Evolutionary conservation across 1,140 invertebrate genomes (phyloP).

Genomic region (Aphelinus atriplicis): DNA sequence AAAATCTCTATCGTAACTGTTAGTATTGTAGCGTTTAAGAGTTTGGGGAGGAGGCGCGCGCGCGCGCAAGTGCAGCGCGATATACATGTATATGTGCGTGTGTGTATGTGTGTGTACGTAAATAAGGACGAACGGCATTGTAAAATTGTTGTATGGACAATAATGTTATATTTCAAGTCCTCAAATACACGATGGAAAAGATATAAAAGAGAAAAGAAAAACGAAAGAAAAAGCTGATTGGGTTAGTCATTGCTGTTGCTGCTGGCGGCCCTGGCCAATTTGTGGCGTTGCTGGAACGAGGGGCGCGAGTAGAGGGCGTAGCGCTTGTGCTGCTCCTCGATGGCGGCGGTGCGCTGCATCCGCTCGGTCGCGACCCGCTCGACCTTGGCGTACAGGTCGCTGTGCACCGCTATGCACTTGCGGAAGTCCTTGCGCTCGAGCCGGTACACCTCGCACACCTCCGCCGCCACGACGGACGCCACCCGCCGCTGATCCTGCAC

Average conservation of each 20-base stretch:
- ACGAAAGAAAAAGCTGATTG: neutral
- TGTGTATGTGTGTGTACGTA: conserved; percentile 35
- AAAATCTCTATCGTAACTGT: conserved; percentile 53
- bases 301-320: conserved; percentile 31
- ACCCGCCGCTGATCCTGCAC: conserved; percentile 58
- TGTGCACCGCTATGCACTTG: conserved; percentile 54
- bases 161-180: conserved; percentile 61
- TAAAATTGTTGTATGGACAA: conserved; percentile 62
- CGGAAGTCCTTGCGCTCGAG: conserved; percentile 65
- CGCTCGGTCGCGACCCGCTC: conserved; percentile 55
- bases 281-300: neutral
- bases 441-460: conserved; percentile 61
- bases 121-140: conserved; percentile 52
- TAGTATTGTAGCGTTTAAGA: conserved; percentile 53
- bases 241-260: neutral
- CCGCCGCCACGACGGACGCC: conserved; percentile 59
- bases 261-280: no score
- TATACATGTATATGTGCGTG: no score
- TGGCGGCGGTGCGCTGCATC: conserved; percentile 53
- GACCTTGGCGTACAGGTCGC: conserved; percentile 54
- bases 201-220: conserved; percentile 17
- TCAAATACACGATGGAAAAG: conserved; percentile 56
- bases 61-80: no score
- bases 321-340: conserved; percentile 57
- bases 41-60: neutral